These are phyloP conservation scores for Crossaster papposus DNA, from an alignment of 53 echinoderm and acorn worm genomes.

Conservation along the genomic window DNA sequence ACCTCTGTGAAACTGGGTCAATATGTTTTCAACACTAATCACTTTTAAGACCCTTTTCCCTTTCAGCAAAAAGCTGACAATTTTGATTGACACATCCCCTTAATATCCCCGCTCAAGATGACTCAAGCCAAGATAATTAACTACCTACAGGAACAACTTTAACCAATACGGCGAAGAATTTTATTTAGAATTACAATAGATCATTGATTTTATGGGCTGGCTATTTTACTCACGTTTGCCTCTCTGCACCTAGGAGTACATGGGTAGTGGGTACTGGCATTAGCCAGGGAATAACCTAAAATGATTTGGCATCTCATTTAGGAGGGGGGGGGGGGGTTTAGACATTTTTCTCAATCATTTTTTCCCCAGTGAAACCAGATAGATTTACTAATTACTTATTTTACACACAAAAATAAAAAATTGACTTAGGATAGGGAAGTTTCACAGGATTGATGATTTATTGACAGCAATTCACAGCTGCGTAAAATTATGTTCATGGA, in stretches of 20 bases:
- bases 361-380: too few relatives aligned
- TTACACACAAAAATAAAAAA: background rate
- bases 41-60: background rate
- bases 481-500: background rate
- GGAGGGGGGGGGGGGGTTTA: too few relatives aligned
- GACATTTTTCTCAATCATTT: too few relatives aligned
- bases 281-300: too few relatives aligned
- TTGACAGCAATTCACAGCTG: background rate
- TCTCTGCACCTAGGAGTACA: too few relatives aligned
- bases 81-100: background rate
- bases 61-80: background rate
- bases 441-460: background rate
- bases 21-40: too few relatives aligned
- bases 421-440: background rate
- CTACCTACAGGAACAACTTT: background rate
- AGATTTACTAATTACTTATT: too few relatives aligned
- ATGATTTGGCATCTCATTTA: too few relatives aligned
- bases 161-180: background rate
- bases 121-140: background rate
- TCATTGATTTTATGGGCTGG: too few relatives aligned
- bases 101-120: background rate
- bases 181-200: background rate
- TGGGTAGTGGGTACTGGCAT: too few relatives aligned
- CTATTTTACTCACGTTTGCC: too few relatives aligned
- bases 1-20: too few relatives aligned